Evolutionary conservation across 1,140 invertebrate species (phyloP).

Genomic region (Euura saliciscinereae): DNA sequence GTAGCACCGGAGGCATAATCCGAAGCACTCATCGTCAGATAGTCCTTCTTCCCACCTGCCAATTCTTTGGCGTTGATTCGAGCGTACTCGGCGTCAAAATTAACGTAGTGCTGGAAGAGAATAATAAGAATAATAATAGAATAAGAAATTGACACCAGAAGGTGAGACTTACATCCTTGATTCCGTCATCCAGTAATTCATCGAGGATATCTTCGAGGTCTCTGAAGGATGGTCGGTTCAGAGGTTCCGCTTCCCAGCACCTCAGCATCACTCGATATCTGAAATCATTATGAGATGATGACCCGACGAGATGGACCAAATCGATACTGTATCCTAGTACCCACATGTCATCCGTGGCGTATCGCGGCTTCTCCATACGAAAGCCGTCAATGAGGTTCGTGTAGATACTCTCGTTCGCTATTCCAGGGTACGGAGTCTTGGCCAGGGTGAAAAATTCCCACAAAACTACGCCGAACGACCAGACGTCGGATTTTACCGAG

Average conservation of each 20-base stretch:
- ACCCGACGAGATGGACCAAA: not conserved
- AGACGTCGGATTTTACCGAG: slow-evolving; percentile 89
- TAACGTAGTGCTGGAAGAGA: slow-evolving; percentile 79
- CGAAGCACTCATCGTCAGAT: slow-evolving; percentile 66
- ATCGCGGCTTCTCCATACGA: slow-evolving; percentile 83
- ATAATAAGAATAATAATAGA: no score
- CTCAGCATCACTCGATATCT: slow-evolving; percentile 84
- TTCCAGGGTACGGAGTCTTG: slow-evolving; percentile 85
- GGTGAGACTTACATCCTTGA: slow-evolving; percentile 71
- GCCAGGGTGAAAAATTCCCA: slow-evolving; percentile 97
- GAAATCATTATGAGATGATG: slow-evolving; percentile 3
- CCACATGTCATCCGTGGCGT: slow-evolving; percentile 77
- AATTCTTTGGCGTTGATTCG: slow-evolving; percentile 68
- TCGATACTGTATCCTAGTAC: slow-evolving; percentile 28
- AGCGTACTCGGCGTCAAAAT: slow-evolving; percentile 80
- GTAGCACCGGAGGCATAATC: no score
- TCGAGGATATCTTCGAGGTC: slow-evolving; percentile 78
- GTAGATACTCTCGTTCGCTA: slow-evolving; percentile 75
- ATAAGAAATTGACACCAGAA: no score
- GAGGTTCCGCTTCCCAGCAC: slow-evolving; percentile 84
- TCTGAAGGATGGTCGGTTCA: slow-evolving; percentile 77
- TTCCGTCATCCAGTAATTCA: slow-evolving; percentile 79
- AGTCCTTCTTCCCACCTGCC: slow-evolving; percentile 67
- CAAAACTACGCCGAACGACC: slow-evolving; percentile 91
- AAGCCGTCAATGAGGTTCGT: slow-evolving; percentile 82